Evolutionary conservation across 2,888 invertebrate species (phyloP).

Genomic region (Lacanobia wlatinum): DNA sequence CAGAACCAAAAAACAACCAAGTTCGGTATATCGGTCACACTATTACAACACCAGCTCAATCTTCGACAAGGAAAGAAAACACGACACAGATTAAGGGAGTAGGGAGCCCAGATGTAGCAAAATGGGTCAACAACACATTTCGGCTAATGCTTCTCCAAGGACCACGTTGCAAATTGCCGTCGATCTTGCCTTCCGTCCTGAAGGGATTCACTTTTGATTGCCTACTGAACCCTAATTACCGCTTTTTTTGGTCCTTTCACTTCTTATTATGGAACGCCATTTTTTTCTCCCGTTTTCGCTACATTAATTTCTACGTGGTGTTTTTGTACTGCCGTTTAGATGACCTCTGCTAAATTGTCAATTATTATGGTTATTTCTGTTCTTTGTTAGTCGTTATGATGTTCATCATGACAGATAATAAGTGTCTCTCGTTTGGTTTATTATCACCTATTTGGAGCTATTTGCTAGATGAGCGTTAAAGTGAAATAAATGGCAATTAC

Average conservation of each 20-base stretch:
- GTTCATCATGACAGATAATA: slow-evolving; percentile 17
- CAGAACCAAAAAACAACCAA: background rate
- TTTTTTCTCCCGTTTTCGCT: slow-evolving; percentile 56
- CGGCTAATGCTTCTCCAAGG: slow-evolving; percentile 63
- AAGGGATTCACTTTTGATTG: slow-evolving; percentile 80
- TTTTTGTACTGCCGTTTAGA: slow-evolving; percentile 41
- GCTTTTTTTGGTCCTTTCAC: slow-evolving; percentile 63
- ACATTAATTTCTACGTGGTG: slow-evolving; percentile 55
- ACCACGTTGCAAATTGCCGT: slow-evolving; percentile 68
- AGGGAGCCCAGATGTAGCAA: slow-evolving; percentile 60
- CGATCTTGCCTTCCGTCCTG: slow-evolving; percentile 65
- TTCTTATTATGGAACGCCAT: slow-evolving; percentile 54
- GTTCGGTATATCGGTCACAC: slow-evolving; percentile 14
- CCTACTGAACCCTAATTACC: slow-evolving; percentile 78
- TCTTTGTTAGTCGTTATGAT: slow-evolving; percentile 24
- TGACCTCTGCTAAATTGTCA: slow-evolving; percentile 34
- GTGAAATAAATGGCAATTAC: slow-evolving; percentile 14
- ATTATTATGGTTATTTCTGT: slow-evolving; percentile 36
- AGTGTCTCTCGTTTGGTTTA: slow-evolving; percentile 21
- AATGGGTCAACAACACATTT: slow-evolving; percentile 70
- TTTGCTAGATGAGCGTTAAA: slow-evolving; percentile 2
- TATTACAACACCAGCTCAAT: slow-evolving; percentile 36
- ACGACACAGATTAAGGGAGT: slow-evolving; percentile 53
- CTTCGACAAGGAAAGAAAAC: slow-evolving; percentile 53
- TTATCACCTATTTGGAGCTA: slow-evolving; percentile 11